Conservation (phyloP, 2,113 vertebrate genomes). For the Catharus bicknelli region DNA sequence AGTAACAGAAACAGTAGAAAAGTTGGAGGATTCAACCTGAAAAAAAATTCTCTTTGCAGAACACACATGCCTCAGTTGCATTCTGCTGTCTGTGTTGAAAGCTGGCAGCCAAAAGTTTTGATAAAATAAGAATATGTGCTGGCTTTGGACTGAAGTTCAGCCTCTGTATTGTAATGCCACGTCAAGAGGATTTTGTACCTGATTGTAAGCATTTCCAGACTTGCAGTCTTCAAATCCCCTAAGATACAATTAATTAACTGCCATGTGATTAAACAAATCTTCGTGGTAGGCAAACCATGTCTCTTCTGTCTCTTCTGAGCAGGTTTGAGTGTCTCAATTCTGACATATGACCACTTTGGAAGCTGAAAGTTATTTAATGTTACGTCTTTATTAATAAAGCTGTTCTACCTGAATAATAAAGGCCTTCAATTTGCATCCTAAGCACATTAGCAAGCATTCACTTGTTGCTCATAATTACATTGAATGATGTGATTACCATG, state of each 20-base stretch:
- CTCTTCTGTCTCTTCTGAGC: not conserved
- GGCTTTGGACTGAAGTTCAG: not conserved
- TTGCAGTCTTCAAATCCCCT: not conserved
- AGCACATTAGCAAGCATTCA: not conserved
- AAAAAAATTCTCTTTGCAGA: not conserved
- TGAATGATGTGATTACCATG: not conserved
- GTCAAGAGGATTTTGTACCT: not conserved
- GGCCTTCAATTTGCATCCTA: not conserved
- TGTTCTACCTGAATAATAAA: not conserved
- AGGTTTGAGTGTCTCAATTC: not conserved
- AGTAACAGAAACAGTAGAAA: not conserved
- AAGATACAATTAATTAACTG: not conserved
- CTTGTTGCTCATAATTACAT: not conserved
- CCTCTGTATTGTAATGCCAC: not conserved
- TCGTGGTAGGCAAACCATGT: not conserved
- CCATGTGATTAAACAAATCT: not conserved
- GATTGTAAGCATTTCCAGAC: not conserved
- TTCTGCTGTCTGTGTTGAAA: not conserved
- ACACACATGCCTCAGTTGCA: not conserved
- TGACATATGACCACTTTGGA: not conserved
- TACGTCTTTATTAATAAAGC: not conserved
- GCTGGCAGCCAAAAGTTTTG: not conserved
- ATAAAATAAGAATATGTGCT: not conserved
- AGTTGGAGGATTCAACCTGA: not conserved
- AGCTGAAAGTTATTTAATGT: not conserved